Conservation (phyloP, 2,113 vertebrate genomes). For the Caranx ignobilis region DNA sequence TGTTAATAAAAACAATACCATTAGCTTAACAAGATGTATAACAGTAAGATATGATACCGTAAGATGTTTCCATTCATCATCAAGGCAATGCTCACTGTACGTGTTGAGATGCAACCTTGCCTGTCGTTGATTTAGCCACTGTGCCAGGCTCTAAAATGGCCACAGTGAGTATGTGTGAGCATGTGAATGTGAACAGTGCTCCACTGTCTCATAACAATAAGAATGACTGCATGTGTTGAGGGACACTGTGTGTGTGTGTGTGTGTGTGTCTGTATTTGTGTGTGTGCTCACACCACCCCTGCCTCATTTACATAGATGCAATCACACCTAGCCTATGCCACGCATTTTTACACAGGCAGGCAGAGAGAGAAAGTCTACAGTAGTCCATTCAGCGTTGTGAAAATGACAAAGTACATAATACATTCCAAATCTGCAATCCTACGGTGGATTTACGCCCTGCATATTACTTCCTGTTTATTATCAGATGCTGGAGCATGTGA, state of each 20-base stretch:
- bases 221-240: slow-evolving; percentile 69
- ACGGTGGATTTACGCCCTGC: slow-evolving; percentile 50
- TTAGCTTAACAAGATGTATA: slow-evolving; percentile 31
- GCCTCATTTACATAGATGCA: slow-evolving; percentile 80
- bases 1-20: slow-evolving; percentile 21
- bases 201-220: slow-evolving; percentile 76
- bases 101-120: slow-evolving; percentile 52
- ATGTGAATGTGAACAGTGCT: slow-evolving; percentile 68
- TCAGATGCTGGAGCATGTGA: slow-evolving; percentile 73
- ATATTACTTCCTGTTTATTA: slow-evolving; percentile 76
- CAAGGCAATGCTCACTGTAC: slow-evolving; percentile 33
- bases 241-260: slow-evolving; percentile 52
- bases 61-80: slow-evolving; percentile 22
- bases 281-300: slow-evolving; percentile 56
- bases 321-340: slow-evolving; percentile 70
- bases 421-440: slow-evolving; percentile 67
- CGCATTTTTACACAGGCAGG: slow-evolving; percentile 48
- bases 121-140: slow-evolving; percentile 53
- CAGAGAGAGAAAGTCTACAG: slow-evolving; percentile 39
- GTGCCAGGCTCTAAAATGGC: slow-evolving; percentile 68
- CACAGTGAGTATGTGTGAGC: slow-evolving; percentile 50
- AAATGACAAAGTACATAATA: slow-evolving; percentile 66
- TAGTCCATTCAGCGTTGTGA: slow-evolving; percentile 49
- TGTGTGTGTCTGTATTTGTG: slow-evolving; percentile 27
- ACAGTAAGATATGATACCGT: slow-evolving; percentile 10